Evolutionary conservation across 1,140 invertebrate species (phyloP).

Genomic region (Formica selysi): DNA sequence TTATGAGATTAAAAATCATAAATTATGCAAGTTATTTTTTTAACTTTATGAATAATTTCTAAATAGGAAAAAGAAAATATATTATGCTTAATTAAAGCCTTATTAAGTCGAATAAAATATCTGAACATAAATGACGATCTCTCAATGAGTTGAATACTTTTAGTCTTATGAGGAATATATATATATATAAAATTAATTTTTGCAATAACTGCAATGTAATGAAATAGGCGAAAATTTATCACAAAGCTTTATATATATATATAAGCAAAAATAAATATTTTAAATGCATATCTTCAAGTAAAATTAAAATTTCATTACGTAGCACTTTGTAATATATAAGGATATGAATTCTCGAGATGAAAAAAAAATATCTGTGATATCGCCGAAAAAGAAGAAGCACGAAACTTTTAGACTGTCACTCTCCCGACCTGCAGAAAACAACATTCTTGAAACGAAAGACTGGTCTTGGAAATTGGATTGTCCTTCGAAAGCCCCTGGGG

Average conservation of each 20-base stretch:
- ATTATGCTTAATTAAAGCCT: conserved; percentile 48
- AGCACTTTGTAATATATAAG: not conserved
- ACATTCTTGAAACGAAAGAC: conserved; percentile 63
- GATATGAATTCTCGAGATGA: conserved; percentile 3
- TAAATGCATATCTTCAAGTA: too few relatives aligned
- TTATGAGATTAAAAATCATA: not conserved
- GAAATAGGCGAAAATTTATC: conserved; percentile 36
- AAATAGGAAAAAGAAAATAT: not conserved
- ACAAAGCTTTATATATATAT: not conserved
- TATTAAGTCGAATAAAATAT: conserved; percentile 29
- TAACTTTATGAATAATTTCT: not conserved
- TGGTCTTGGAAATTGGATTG: conserved; percentile 73
- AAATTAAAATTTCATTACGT: too few relatives aligned
- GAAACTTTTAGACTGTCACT: conserved; percentile 59
- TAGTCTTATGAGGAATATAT: conserved; percentile 40
- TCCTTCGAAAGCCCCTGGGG: conserved; percentile 69
- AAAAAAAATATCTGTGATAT: conserved; percentile 33
- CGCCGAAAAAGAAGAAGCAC: conserved; percentile 12
- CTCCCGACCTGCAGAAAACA: conserved; percentile 63
- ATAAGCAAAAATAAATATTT: not conserved
- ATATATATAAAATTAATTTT: conserved; percentile 45
- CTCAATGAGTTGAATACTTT: conserved; percentile 44
- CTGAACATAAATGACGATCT: conserved; percentile 32
- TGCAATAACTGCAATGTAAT: conserved; percentile 57
- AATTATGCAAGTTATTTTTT: not conserved